phyloP scores from a whole-genome alignment of 2,888 invertebrate genomes.

The Anaspis maculata region DNA sequence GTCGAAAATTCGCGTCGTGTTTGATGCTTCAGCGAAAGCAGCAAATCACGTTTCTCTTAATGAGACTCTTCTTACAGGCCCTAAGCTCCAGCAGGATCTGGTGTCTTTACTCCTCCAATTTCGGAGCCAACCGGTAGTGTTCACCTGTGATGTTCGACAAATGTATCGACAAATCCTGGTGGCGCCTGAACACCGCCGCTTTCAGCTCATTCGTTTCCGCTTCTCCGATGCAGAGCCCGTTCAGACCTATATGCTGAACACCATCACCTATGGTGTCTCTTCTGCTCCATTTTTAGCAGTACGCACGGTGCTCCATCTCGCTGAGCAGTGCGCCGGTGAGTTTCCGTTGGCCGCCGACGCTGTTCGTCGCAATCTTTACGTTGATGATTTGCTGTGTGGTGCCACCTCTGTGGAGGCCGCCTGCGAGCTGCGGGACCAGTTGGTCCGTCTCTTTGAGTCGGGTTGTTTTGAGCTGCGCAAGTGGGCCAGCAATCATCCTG shows the following conservation, averaged over 20 bases:
- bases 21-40: constrained; percentile 5
- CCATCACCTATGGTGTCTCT: constrained; percentile 7
- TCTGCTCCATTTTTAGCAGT: constrained; percentile 8
- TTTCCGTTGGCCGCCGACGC: constrained; percentile 6
- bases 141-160: constrained; percentile 10
- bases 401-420: constrained; percentile 3
- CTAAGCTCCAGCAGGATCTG: constrained; percentile 11
- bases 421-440: not conserved
- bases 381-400: constrained; percentile 8
- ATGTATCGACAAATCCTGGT: constrained; percentile 17
- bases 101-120: constrained; percentile 6
- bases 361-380: constrained; percentile 1
- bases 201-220: constrained; percentile 9
- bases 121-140: constrained; percentile 7
- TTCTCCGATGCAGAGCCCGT: constrained; percentile 4
- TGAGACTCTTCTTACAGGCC: constrained; percentile 8
- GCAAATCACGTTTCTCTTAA: constrained; percentile 6
- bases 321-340: not conserved
- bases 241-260: constrained; percentile 4
- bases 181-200: constrained; percentile 7
- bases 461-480: constrained; percentile 5
- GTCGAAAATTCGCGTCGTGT: constrained; percentile 10
- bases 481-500: constrained; percentile 6
- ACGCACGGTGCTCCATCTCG: constrained; percentile 4
- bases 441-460: not conserved